phyloP scores from a whole-genome alignment of 2,888 invertebrate species.

The Crepidodera aurea region DNA sequence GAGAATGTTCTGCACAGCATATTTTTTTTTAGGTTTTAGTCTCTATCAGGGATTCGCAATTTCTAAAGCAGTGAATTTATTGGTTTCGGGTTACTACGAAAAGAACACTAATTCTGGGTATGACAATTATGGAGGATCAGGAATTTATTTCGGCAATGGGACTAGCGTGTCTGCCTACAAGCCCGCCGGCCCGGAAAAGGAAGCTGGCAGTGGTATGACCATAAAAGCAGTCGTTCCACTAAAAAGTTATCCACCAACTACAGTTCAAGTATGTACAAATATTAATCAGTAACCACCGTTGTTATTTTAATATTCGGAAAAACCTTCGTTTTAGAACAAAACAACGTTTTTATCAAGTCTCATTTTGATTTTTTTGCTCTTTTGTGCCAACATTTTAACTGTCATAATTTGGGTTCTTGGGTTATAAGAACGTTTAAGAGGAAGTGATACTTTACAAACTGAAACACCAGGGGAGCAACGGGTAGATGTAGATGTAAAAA shows the following conservation, averaged over 20 bases:
- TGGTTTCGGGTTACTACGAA: constrained; percentile 26
- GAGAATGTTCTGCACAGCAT: too few relatives aligned
- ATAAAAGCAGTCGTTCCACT: constrained; percentile 12
- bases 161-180: constrained; percentile 18
- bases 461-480: too few relatives aligned
- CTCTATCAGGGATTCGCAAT: constrained; percentile 31
- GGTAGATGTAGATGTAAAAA: too few relatives aligned
- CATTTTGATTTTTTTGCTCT: background rate
- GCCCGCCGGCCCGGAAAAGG: background rate
- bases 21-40: constrained; percentile 31
- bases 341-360: too few relatives aligned
- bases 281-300: too few relatives aligned
- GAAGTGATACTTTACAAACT: too few relatives aligned
- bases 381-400: too few relatives aligned
- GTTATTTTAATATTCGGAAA: background rate
- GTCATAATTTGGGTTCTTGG: too few relatives aligned
- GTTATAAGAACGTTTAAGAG: too few relatives aligned
- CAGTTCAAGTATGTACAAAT: constrained; percentile 4
- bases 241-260: background rate
- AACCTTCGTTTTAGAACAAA: too few relatives aligned
- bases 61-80: constrained; percentile 31
- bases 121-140: constrained; percentile 25
- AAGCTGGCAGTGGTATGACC: background rate
- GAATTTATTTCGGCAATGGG: constrained; percentile 32
- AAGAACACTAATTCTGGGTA: background rate